Conservation (phyloP, 1,140 invertebrate species). For the Hyles euphorbiae region DNA sequence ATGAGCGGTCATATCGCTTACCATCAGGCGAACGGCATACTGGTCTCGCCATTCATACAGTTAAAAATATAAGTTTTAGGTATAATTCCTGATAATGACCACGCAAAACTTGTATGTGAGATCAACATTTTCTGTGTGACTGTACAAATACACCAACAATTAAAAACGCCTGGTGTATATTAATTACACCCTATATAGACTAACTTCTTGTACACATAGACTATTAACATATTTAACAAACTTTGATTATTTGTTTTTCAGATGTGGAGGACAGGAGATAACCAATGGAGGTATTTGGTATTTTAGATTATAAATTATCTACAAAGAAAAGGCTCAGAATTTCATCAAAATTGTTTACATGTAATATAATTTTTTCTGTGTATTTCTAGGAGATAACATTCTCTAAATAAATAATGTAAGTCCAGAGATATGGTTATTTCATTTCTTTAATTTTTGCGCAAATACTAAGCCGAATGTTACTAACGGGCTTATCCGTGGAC, state of each 20-base stretch:
- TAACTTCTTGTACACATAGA: no score
- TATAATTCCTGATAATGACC: no score
- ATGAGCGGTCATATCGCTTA: no score
- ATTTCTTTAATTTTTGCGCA: background rate
- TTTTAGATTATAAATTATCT: slow-evolving; percentile 7
- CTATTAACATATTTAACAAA: background rate
- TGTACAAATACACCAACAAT: no score
- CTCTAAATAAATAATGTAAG: slow-evolving; percentile 12
- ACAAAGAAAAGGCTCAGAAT: slow-evolving; percentile 8
- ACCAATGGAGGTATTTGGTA: slow-evolving; percentile 10
- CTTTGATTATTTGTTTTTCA: slow-evolving; percentile 32
- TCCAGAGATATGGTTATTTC: background rate
- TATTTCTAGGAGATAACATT: background rate
- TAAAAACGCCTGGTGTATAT: no score
- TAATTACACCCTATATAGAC: no score
- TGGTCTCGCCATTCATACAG: no score
- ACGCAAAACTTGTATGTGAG: no score
- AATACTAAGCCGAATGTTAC: background rate
- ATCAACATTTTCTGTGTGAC: no score
- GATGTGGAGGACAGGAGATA: slow-evolving; percentile 65
- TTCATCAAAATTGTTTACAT: slow-evolving; percentile 7
- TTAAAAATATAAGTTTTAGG: no score
- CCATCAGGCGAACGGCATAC: no score
- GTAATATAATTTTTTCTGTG: slow-evolving; percentile 5
- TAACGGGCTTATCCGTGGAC: no score